Conservation (phyloP, 2,113 vertebrate species). For the Sarotherodon lohbergeri region DNA sequence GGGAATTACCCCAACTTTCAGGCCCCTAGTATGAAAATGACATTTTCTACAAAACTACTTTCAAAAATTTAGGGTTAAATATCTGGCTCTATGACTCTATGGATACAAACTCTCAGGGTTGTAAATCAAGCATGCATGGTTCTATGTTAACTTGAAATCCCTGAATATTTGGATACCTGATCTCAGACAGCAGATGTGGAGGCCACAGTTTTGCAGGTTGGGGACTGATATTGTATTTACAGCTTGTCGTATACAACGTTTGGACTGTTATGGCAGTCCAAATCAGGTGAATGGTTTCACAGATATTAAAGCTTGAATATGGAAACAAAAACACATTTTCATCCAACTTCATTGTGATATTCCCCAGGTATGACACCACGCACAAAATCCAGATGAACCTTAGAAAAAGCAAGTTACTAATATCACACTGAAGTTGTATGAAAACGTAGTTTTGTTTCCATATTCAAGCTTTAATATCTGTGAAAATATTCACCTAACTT, state of each 20-base stretch:
- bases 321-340: neutral
- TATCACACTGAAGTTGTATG: neutral
- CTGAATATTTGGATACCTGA: neutral
- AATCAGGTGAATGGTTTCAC: neutral
- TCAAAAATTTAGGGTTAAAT: neutral
- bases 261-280: neutral
- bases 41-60: neutral
- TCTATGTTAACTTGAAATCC: neutral
- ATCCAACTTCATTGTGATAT: neutral
- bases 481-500: neutral
- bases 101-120: neutral
- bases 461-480: neutral
- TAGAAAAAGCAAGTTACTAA: neutral
- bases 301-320: neutral
- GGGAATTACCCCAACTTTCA: neutral
- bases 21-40: neutral
- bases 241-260: neutral
- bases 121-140: neutral
- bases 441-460: neutral
- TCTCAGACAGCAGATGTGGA: neutral
- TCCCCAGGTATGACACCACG: neutral
- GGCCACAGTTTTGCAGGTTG: neutral
- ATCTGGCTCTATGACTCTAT: neutral
- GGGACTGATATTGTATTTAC: neutral
- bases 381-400: neutral